Conservation (phyloP, 35 echinoderm and acorn worm species). For the Apostichopus californicus region DNA sequence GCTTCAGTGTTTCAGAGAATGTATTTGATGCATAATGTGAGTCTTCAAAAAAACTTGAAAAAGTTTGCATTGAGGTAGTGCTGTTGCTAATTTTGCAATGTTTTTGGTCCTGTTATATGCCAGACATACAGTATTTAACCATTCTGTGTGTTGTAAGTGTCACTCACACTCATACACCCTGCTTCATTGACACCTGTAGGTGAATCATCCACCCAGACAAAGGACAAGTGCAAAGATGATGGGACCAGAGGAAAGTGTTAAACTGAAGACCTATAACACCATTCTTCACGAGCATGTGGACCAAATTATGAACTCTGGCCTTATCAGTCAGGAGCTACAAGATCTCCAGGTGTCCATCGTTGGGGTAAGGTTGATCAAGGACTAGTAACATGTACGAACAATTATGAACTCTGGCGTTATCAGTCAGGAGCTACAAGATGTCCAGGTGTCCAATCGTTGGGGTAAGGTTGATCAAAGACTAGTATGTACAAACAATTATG, state of each 20-base stretch:
- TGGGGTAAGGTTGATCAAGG: slow-evolving; percentile 38
- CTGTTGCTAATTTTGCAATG: neutral
- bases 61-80: neutral
- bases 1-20: neutral
- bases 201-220: neutral
- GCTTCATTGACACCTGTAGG: neutral
- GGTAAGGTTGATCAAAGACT: slow-evolving; percentile 35
- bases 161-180: neutral
- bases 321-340: slow-evolving; percentile 80
- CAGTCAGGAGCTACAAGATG: slow-evolving; percentile 74
- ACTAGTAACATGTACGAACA: too few relatives aligned
- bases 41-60: neutral
- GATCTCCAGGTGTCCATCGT: slow-evolving; percentile 63
- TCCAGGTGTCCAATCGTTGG: slow-evolving; percentile 59
- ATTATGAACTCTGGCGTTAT: slow-evolving; percentile 36
- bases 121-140: neutral
- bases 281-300: slow-evolving; percentile 64
- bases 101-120: too few relatives aligned
- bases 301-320: slow-evolving; percentile 65
- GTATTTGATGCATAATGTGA: neutral
- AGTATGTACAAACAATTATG: neutral
- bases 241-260: slow-evolving; percentile 61
- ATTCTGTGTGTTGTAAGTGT: neutral
- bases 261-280: slow-evolving; percentile 69
- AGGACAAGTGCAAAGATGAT: slow-evolving; percentile 30